Base-by-base conservation (phyloP, 2,888 invertebrate species). In the Ariolimax columbianus region DNA sequence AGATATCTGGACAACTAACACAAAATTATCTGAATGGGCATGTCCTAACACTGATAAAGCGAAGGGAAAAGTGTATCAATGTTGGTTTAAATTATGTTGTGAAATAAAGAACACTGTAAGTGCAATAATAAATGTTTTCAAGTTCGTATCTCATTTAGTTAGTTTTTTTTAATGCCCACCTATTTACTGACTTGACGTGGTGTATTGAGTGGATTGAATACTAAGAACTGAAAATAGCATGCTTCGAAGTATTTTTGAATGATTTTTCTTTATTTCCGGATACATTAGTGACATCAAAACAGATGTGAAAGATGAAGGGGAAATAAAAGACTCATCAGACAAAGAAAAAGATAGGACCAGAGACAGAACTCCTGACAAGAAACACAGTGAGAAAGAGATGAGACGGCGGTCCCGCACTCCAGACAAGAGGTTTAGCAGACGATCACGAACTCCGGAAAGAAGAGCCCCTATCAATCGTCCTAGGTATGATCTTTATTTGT, bases 351-450 rank as follows among this genome's bases (percentile, higher is more conserved):
- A 77, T 6, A 82, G 70, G 40, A 40, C 75, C 26, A 80, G 51
- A 68, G 85, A 85, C 30, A 85, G 36, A 73, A 79, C 63, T 59
- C 88, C 77, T 43, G 82, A 84, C 70, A 88, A 33, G 47, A 88
- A 83, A 87, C 81, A 77, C 72, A 87, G 79, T 78, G 84, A 88
- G 66, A 73, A 83, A 43, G 87, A 88, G 40, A 85, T 77, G n/a
- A 86, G 85, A 66, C 75, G 86, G 36, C 77, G 88, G 73, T 89
- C 89, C 30, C 85, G 87, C 82, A 86, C 88, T 73, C 82, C 88
- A n/a, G 89, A 88, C 17, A 88, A 88, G 80, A 86, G 88, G 66
- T 86, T 87, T 43, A 87, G 86, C 55, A 77, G 84, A 43, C 88
- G 88, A 82, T 88, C 89, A 63, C 63, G 87, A 26, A 87, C 87